Conservation (phyloP, 1,140 invertebrate species). For the Capitella teleta region DNA sequence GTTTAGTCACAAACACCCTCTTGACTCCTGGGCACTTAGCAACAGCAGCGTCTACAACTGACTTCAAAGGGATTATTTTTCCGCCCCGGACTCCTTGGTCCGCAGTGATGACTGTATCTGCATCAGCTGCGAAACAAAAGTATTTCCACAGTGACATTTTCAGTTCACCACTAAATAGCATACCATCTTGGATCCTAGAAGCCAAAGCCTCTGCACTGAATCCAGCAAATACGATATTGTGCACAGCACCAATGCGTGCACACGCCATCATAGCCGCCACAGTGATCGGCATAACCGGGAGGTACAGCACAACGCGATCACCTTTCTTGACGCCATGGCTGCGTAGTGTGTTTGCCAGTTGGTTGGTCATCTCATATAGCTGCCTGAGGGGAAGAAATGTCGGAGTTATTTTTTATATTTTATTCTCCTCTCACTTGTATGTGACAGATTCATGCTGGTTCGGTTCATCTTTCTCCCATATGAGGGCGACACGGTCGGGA, state of each 20-base stretch:
- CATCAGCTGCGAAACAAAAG: conserved; percentile 31
- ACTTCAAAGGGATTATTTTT: conserved; percentile 43
- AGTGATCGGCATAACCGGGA: conserved; percentile 44
- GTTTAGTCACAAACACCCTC: conserved; percentile 42
- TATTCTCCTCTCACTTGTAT: too few relatives aligned
- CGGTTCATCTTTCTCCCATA: conserved; percentile 51
- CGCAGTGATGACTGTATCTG: conserved; percentile 45
- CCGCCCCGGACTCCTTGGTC: conserved; percentile 46
- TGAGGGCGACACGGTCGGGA: conserved; percentile 43
- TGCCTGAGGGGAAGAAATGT: conserved; percentile 28
- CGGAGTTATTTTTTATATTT: too few relatives aligned
- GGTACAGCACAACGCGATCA: conserved; percentile 48
- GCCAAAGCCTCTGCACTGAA: conserved; percentile 50
- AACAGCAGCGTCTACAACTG: conserved; percentile 45
- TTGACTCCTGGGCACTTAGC: conserved; percentile 36
- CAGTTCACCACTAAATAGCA: too few relatives aligned
- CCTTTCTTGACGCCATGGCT: conserved; percentile 43
- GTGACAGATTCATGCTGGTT: conserved; percentile 39
- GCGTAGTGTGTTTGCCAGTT: conserved; percentile 42
- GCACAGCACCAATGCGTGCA: conserved; percentile 47
- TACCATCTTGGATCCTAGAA: conserved; percentile 46
- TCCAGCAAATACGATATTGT: conserved; percentile 52
- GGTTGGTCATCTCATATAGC: conserved; percentile 37
- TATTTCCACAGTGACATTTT: too few relatives aligned
- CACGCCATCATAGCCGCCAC: conserved; percentile 46